phyloP scores from a whole-genome alignment of 1,140 invertebrate genomes.

The Drosophila sturtevanti region DNA sequence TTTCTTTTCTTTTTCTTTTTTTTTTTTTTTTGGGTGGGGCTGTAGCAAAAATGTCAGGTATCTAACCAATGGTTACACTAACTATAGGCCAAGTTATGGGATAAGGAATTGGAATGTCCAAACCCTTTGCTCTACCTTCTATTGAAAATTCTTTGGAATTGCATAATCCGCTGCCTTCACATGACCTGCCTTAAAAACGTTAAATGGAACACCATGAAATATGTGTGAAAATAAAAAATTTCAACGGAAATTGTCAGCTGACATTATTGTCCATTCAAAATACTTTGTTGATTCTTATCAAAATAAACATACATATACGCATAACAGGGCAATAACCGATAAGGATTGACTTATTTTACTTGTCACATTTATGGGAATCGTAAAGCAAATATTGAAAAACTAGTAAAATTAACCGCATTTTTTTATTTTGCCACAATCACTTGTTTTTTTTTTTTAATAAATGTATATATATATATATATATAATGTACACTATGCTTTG shows the following conservation, averaged over 20 bases:
- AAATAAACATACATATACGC: not conserved
- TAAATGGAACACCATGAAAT: constrained; percentile 1
- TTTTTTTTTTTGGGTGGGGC: constrained; percentile 32
- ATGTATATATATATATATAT: too few species aligned
- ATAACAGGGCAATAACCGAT: constrained; percentile 60
- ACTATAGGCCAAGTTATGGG: not conserved
- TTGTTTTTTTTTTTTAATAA: constrained; percentile 15
- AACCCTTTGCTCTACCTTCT: not conserved
- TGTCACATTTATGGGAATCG: constrained; percentile 39
- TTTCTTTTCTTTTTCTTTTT: constrained; percentile 10
- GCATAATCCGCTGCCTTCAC: constrained; percentile 3
- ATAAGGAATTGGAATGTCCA: not conserved
- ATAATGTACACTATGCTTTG: not conserved
- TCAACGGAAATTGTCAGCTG: constrained; percentile 57
- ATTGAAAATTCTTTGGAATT: not conserved
- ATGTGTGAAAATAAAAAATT: constrained; percentile 14
- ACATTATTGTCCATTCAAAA: constrained; percentile 10
- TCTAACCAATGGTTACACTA: constrained; percentile 26
- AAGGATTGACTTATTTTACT: constrained; percentile 48
- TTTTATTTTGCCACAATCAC: constrained; percentile 28
- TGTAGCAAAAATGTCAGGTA: constrained; percentile 1
- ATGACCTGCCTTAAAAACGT: constrained; percentile 33
- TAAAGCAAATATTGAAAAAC: constrained; percentile 8
- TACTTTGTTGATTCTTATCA: constrained; percentile 28
- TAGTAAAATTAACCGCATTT: constrained; percentile 26